These are phyloP conservation scores for Caenorhabditis sp. DNA, from an alignment of 2,888 invertebrate species.

Conservation along the genomic window DNA sequence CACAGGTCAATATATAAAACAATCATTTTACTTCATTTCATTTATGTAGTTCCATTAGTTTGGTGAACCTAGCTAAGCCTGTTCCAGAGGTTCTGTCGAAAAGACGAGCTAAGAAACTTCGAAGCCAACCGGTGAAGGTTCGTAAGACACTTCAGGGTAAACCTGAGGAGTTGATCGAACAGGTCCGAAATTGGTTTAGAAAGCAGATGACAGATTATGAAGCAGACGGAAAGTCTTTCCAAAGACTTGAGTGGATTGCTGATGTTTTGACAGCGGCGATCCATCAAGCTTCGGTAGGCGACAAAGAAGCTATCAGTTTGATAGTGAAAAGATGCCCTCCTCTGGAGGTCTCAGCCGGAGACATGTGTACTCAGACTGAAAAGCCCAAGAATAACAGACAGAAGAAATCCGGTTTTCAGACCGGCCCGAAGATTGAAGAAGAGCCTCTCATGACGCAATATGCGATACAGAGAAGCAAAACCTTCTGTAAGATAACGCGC, in stretches of 20 bases:
- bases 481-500: too few species aligned
- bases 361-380: constrained; percentile 15
- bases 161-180: constrained; percentile 1
- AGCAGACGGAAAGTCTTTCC: background rate
- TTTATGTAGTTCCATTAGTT: too few species aligned
- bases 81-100: too few species aligned
- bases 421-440: too few species aligned
- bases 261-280: constrained; percentile 6
- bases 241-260: constrained; percentile 6
- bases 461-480: too few species aligned
- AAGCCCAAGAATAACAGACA: background rate
- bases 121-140: too few species aligned
- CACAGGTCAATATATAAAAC: too few species aligned
- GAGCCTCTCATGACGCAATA: too few species aligned
- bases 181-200: constrained; percentile 8
- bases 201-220: background rate
- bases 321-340: constrained; percentile 6
- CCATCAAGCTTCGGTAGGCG: constrained; percentile 10
- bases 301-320: background rate
- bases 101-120: too few species aligned
- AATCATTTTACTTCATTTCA: too few species aligned
- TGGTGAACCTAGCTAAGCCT: too few species aligned
- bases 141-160: too few species aligned
- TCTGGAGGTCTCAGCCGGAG: background rate
- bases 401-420: background rate